Evolutionary conservation across 2,797 vertebrate genomes (phyloP), one percentile per base, ranked within the genome.

Genomic region (Enteromius unitaeniatus): DNA sequence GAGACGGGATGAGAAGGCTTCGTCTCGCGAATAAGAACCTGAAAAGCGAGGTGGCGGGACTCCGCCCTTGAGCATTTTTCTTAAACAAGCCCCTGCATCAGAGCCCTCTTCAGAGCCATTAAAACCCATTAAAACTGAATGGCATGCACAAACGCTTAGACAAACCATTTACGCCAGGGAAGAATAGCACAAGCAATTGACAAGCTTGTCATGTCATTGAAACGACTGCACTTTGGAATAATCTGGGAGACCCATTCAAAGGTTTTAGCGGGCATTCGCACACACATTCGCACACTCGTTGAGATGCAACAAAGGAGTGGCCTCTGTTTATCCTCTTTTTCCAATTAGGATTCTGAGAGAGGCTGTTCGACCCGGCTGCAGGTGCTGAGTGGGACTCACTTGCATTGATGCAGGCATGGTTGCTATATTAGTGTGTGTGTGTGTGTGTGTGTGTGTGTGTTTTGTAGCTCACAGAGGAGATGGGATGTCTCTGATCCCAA

Each of bases 41-140:
- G 2, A 78, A 69, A 17, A 84, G 51, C 23, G 53, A 69, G 55
- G 62, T 81, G 84, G 81, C 70, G 72, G 88, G 82, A 82, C 82
- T 78, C 69, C 76, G 67, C 81, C 88, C 86, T 88, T 68, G 65
- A 89, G 88, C 81, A 45, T 77, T 85, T 79, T 87, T 86, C 87
- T 89, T 88, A 85, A 82, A 87, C 87, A 86, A 87, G 85, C 87
- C 84, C 84, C 79, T 67, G 73, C 79, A 77, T 87, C 86, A 84
- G 83, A 73, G 28, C 82, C 81, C 87, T 87, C 87, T 88, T 87
- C 81, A 86, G 64, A 88, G 83, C 84, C 87, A 89, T 89, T 89
- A 88, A 82, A 74, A 76, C 78, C 86, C 84, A 88, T 89, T 89
- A 88, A 88, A 79, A 86, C 78, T 69, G 81, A 88, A 89, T 79